Evolutionary conservation across 2,797 vertebrate genomes (phyloP), one percentile per base, ranked within the genome.

Genomic region (Parauchenoglanis ngamensis): DNA sequence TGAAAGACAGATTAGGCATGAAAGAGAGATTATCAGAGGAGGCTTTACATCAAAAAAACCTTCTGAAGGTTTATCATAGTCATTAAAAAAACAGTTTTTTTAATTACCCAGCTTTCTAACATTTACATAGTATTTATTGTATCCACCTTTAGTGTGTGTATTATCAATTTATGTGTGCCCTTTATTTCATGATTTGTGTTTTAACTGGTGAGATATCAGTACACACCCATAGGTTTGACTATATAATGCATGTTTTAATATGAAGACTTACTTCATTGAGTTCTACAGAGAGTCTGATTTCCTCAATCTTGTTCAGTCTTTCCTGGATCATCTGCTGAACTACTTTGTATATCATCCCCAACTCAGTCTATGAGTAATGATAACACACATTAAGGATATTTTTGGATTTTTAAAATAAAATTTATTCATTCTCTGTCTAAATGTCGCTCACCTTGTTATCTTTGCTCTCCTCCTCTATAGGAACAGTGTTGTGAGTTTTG

Each of bases 391-490:
- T 63, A 63, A 63, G n/a, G 10, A 63, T 2, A n/a, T 70, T 70
- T 70, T 7, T 17, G 35, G 6, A 35, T 40, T 40, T 35, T 28
- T 70, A 7, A 35, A 19, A 70, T 68, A 1, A 13, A 28, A 4
- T 31, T 31, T 0, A 7, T 6, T 59, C 21, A 63, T 68, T n/a
- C n/a, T 68, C 31, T 68, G 28, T 19, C 35, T 40, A 70, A 40
- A 70, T 3, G 6, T 40, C 17, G 19, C 7, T 40, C 31, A 70
- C 67, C 35, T 70, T 70, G 21, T 40, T 70, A 3, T 70, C 25
- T 17, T 17, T 1, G 56, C 13, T 56, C 49, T 86, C 87, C 28
- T 85, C 78, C 44, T 52, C 79, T 63, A 89, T 63, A n/a, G 75
- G 35, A 13, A 92, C 87, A 40, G 52, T n/a, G 0, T 67, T 17